A percentile compares a stretch with the other conserved stretches of the same genome.
Evolutionary conservation across 2,797 vertebrate genomes (phyloP).

Genomic region (Rhinophrynus dorsalis): DNA sequence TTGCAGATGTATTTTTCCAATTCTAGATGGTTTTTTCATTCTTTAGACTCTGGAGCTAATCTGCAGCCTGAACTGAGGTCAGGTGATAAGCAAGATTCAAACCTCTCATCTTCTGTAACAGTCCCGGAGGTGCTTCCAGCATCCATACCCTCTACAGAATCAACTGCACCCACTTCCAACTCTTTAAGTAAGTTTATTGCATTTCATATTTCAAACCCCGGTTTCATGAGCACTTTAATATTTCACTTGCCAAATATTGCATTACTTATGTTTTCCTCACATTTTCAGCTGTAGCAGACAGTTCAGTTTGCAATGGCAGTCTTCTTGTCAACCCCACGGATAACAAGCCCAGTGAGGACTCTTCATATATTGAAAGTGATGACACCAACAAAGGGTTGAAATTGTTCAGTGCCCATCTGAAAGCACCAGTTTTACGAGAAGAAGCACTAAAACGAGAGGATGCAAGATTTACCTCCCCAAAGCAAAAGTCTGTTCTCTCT

Average conservation of each 20-base stretch:
- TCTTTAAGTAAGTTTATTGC: background rate
- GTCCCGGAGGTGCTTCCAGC: background rate
- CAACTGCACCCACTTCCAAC: background rate
- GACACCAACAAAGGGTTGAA: background rate
- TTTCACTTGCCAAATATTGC: background rate
- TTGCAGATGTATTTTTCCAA: too few species aligned
- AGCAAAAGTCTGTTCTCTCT: background rate
- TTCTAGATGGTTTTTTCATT: background rate
- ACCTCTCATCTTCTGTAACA: background rate
- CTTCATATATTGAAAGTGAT: background rate
- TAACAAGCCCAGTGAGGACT: background rate
- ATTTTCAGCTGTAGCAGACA: background rate
- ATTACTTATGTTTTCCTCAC: background rate
- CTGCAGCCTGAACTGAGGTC: background rate
- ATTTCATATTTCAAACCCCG: background rate
- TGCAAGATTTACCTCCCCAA: background rate
- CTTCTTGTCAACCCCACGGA: background rate
- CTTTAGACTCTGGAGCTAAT: constrained; percentile 2
- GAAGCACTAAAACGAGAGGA: background rate
- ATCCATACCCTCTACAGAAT: background rate
- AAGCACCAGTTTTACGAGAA: background rate
- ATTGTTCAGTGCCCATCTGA: background rate
- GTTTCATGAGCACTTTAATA: background rate
- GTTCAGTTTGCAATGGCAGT: background rate
- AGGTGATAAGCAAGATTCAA: background rate